These are phyloP conservation scores for Gastrophysa polygoni DNA, from an alignment of 2,888 invertebrate genomes.

Conservation along the genomic window DNA sequence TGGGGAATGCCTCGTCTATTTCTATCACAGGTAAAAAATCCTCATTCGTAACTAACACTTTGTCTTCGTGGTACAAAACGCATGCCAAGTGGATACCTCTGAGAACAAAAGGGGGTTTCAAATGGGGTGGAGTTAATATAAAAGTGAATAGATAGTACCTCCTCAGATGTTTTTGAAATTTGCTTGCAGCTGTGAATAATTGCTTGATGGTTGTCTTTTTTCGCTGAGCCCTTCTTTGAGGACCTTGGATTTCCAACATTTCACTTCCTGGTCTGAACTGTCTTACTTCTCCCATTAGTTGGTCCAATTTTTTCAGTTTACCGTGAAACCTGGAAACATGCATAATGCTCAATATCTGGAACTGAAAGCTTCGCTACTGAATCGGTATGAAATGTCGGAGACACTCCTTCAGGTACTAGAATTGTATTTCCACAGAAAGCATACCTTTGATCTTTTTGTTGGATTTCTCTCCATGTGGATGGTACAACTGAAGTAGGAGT, in stretches of 20 bases:
- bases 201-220: constrained; percentile 92
- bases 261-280: constrained; percentile 65
- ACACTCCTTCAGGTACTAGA: no score
- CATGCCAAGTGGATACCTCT: constrained; percentile 95
- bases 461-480: constrained; percentile 92
- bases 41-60: constrained; percentile 94
- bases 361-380: no score
- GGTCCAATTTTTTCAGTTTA: constrained; percentile 74
- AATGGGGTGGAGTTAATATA: background rate
- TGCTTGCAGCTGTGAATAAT: constrained; percentile 93
- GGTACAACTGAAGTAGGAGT: constrained; percentile 87
- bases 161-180: constrained; percentile 92
- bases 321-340: constrained; percentile 65
- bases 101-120: constrained; percentile 46
- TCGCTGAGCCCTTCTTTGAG: constrained; percentile 70
- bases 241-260: constrained; percentile 68
- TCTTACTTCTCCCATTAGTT: constrained; percentile 74
- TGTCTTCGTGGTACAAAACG: constrained; percentile 93
- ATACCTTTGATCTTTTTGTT: constrained; percentile 67
- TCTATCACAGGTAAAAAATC: constrained; percentile 97
- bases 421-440: no score
- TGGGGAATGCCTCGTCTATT: constrained; percentile 94
- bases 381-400: no score
- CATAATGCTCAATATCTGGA: no score
- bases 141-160: constrained; percentile 61